Percentiles rank a stretch among this genome's conserved stretches.
These are phyloP conservation scores for Cremastinae sp. DNA, from an alignment of 2,888 invertebrate genomes.

Conservation along the genomic window DNA sequence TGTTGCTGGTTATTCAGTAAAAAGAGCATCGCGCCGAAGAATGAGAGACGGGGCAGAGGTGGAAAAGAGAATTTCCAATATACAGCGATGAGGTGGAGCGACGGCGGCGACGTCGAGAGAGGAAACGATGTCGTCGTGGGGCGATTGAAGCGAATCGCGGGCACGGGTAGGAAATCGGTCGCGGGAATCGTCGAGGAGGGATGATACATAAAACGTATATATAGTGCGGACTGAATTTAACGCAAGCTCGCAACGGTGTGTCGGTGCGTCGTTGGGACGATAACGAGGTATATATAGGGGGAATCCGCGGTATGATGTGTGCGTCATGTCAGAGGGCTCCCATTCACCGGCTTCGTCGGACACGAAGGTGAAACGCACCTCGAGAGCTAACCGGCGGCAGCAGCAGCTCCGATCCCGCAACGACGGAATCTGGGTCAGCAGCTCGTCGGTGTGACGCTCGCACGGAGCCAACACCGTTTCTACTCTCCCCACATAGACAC, in stretches of 20 bases:
- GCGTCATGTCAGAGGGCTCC: slow-evolving; percentile 73
- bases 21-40: too few species aligned
- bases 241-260: slow-evolving; percentile 16
- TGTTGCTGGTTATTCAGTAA: too few species aligned
- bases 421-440: slow-evolving; percentile 73
- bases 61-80: slow-evolving; percentile 47
- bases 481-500: too few species aligned
- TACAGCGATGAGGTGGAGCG: slow-evolving; percentile 29
- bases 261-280: slow-evolving; percentile 24
- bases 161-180: slow-evolving; percentile 22
- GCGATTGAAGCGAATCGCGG: slow-evolving; percentile 33
- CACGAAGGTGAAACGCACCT: slow-evolving; percentile 60
- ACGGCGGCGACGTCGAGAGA: slow-evolving; percentile 12
- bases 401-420: slow-evolving; percentile 49
- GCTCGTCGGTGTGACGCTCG: slow-evolving; percentile 64
- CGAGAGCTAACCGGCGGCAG: slow-evolving; percentile 47
- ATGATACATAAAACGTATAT: too few species aligned
- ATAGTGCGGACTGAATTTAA: slow-evolving; percentile 36
- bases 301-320: slow-evolving; percentile 68
- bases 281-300: slow-evolving; percentile 36
- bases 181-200: slow-evolving; percentile 51
- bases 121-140: slow-evolving; percentile 37
- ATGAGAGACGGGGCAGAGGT: not conserved
- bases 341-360: slow-evolving; percentile 74
- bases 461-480: too few species aligned